Conservation (phyloP, 2,797 vertebrate genomes). For the Natrix natrix region DNA sequence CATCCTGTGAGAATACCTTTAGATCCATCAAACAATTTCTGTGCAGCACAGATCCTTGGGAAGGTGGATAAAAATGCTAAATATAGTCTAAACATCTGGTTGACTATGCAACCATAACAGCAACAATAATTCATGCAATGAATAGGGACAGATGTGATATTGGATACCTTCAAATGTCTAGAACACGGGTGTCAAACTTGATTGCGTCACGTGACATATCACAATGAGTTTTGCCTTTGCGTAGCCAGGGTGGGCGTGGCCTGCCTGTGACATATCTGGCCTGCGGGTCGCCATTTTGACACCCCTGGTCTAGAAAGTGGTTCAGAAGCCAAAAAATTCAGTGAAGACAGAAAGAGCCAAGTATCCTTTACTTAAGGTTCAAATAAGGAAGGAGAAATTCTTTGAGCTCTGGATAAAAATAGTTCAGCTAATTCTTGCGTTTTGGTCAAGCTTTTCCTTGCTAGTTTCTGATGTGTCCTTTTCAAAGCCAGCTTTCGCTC, state of each 20-base stretch:
- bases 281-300: too few species aligned
- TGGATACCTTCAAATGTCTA: neutral
- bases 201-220: too few species aligned
- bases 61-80: neutral
- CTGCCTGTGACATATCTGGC: rapidly evolving
- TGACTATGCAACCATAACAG: neutral
- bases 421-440: neutral
- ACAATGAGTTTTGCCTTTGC: too few species aligned
- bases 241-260: too few species aligned
- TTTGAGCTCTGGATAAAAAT: neutral
- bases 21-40: neutral
- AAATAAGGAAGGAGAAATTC: neutral
- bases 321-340: neutral
- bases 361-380: neutral
- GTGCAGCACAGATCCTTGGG: neutral
- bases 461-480: neutral
- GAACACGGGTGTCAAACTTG: too few species aligned
- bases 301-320: neutral
- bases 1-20: neutral
- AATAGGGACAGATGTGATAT: neutral
- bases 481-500: neutral
- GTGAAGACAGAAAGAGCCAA: neutral
- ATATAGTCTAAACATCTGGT: neutral
- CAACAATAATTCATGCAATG: neutral
- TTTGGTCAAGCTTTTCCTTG: neutral